Base-by-base conservation (phyloP, 2,888 invertebrate species). In the Reticulitermes lucifugus region DNA sequence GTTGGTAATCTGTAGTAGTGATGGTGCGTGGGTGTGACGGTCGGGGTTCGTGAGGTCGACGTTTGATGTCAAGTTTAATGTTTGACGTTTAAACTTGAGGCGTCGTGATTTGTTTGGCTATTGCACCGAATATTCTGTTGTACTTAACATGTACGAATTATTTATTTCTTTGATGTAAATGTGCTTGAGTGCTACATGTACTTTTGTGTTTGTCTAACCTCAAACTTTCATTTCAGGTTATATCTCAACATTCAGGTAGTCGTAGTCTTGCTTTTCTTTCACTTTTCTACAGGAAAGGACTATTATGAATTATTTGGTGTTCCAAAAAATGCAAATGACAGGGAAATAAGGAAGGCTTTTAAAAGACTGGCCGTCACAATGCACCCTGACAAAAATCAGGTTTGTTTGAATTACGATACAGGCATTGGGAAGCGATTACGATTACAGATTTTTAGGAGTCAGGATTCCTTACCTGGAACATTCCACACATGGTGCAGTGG, bases 371-470 rank as follows among this genome's bases (percentile, higher is more conserved):
- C 96, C 0, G 92, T 96, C 1, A 93, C 93, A 84, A 92, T 93
- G 88, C 96, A 96, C 91, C 96, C 96, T 2, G 96, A 96, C 90
- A 96, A 96, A 90, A 94, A 93, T 88, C 91, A 91, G 87, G 94
- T 93, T 90, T 91, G 91, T 90, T 29, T 35, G 2, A 25, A 25
- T n/a, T 70, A 25, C 12, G n/a, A 25, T 29, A 9, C 70, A 14
- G n/a, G 2, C 70, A n/a, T 70, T 46, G 46, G 70, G 70, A 55
- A 18, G 2, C 21, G 14, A 55, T 55, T 55, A 12, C 18, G 18
- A 18, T 18, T 55, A 18, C 14, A 55, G 14, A 55, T 55, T 55
- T 55, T 55, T 55, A 4, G 18, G 18, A 55, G 46, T 18, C 18
- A 55, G 18, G 14, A 55, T 1, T 55, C 55, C 12, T 18, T 46